These are phyloP conservation scores for Parasteatoda lunata DNA, from an alignment of 2,888 invertebrate genomes.

Conservation along the genomic window DNA sequence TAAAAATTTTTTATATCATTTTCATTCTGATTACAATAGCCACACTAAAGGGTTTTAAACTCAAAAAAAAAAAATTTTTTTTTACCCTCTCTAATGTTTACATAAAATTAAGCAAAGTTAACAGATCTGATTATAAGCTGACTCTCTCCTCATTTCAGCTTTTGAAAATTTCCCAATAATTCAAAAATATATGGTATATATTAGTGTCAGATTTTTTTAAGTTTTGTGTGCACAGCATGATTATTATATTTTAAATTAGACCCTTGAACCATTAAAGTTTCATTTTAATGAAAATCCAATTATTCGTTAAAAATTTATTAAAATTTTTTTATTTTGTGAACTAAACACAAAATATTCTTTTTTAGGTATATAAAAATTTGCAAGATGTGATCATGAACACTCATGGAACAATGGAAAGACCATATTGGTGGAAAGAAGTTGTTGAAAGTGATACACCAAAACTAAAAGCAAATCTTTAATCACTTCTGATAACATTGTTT, in stretches of 20 bases:
- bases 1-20: too few relatives aligned
- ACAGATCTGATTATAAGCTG: too few relatives aligned
- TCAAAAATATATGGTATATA: too few relatives aligned
- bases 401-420: slow-evolving; percentile 64
- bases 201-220: too few relatives aligned
- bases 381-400: slow-evolving; percentile 62
- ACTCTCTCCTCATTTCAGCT: too few relatives aligned
- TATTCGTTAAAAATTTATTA: not conserved
- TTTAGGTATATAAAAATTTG: slow-evolving; percentile 67
- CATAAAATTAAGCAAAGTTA: too few relatives aligned
- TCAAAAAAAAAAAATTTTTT: too few relatives aligned
- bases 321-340: not conserved
- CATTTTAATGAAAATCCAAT: not conserved
- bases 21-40: too few relatives aligned
- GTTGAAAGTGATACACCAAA: slow-evolving; percentile 20
- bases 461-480: slow-evolving; percentile 23
- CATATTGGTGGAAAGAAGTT: slow-evolving; percentile 68
- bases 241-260: not conserved
- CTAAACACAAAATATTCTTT: not conserved
- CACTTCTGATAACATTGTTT: not conserved
- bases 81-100: too few relatives aligned
- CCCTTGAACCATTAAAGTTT: not conserved
- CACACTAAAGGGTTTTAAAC: too few relatives aligned
- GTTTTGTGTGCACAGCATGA: too few relatives aligned
- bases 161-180: too few relatives aligned